Evolutionary conservation across 2,797 vertebrate species (phyloP), one percentile per base, ranked within the genome.

Genomic region (Loris lydekkerianus): DNA sequence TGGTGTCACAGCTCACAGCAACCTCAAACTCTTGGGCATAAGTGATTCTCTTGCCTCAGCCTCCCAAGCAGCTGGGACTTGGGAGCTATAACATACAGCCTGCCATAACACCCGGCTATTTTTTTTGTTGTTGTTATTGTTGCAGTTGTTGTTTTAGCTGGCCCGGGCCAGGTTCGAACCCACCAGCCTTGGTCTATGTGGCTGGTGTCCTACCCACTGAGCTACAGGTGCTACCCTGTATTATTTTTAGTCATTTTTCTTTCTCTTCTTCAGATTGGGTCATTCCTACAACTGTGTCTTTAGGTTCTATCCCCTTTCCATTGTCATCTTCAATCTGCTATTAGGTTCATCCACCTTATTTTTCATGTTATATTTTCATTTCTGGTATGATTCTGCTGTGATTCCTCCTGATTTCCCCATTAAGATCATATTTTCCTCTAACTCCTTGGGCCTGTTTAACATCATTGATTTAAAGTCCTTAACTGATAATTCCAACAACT

Each of bases 321-420:
- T 9, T 56, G 27, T 3, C 61, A 77, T 69, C 23, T 72, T 86
- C 46, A 75, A 58, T 73, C 58, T 86, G 73, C 29, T 81, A 23
- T 86, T 85, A 78, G 34, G 29, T 91, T 73, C 29, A 25, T 58
- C 29, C 43, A 78, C n/a, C 18, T 86, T 86, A 23, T 29, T 91
- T 86, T 77, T 94, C 37, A 76, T 56, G 65, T 43, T 56, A 56
- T 86, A 56, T 34, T 86, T 81, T 91, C 29, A 82, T 81, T 31
- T 34, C 34, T 86, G 37, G 17, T 46, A 86, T 56, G 29, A 91
- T 20, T 73, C 34, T 91, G 27, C 43, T 72, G 53, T 56, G 34
- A 53, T 46, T 91, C 31, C 7, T 20, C 56, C 61, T 72, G 40
- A 77, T 78, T 90, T 72, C 29, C 29, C 40, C 25, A 56, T 67